These are phyloP conservation scores for Limnephilus lunatus DNA, from an alignment of 2,888 invertebrate species.

Conservation along the genomic window DNA sequence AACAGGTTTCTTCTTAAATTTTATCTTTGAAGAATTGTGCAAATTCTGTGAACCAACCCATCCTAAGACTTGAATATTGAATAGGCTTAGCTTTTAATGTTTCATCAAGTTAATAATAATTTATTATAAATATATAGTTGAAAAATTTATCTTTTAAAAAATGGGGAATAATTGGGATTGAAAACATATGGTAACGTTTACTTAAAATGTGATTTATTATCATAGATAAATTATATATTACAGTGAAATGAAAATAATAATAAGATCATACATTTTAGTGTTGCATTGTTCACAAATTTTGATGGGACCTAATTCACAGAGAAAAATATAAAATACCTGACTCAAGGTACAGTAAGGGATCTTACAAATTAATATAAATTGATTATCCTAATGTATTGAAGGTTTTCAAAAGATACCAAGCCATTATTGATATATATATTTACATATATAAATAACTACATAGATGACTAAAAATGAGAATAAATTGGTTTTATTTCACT, in stretches of 20 bases:
- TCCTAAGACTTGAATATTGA: no score
- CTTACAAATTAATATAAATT: not conserved
- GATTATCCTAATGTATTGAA: not conserved
- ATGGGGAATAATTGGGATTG: not conserved
- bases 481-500: not conserved
- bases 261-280: not conserved
- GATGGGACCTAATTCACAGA: not conserved
- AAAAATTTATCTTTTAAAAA: not conserved
- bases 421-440: not conserved
- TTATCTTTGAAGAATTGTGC: no score
- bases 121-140: not conserved
- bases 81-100: no score
- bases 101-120: no score
- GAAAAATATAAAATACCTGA: not conserved
- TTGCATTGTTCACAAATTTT: not conserved
- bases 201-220: conserved; percentile 32
- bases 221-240: conserved; percentile 24
- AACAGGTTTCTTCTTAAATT: no score
- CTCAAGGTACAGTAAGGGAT: not conserved
- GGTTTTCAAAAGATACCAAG: not conserved
- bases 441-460: no score
- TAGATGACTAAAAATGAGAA: no score
- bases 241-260: not conserved
- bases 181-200: not conserved
- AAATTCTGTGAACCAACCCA: no score